These are phyloP conservation scores for Nothobranchius furzeri DNA, from an alignment of 2,113 vertebrate species.

Conservation along the genomic window DNA sequence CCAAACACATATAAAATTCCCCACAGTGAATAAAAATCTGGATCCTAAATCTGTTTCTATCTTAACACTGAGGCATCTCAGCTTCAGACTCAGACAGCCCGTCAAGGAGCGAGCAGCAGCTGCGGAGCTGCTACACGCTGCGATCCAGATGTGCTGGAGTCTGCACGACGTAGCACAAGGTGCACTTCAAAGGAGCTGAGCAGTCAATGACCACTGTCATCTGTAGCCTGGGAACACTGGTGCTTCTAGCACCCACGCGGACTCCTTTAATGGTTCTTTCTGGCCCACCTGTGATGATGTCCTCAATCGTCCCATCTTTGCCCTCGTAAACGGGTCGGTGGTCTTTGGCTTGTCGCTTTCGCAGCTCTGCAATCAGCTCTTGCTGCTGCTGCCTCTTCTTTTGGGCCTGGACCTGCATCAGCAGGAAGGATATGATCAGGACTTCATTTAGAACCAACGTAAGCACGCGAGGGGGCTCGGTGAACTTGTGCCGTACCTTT, in stretches of 20 bases:
- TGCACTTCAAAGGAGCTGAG: constrained; percentile 72
- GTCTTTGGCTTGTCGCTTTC: constrained; percentile 91
- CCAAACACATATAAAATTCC: too few species aligned
- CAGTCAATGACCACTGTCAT: constrained; percentile 77
- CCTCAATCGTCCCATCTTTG: constrained; percentile 96
- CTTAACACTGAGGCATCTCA: constrained; percentile 6
- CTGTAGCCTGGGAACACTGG: constrained; percentile 42
- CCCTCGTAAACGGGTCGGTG: constrained; percentile 95
- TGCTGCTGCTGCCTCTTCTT: constrained; percentile 92
- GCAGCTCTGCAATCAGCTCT: constrained; percentile 92
- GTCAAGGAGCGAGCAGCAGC: constrained; percentile 17
- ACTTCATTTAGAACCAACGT: constrained; percentile 40
- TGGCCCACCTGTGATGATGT: constrained; percentile 94
- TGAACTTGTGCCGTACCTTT: constrained; percentile 80
- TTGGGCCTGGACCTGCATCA: constrained; percentile 79
- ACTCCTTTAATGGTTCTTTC: constrained; percentile 30
- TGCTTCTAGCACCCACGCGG: constrained; percentile 26
- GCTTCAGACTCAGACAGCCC: constrained; percentile 18
- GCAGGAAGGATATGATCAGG: constrained; percentile 15
- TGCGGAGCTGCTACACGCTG: constrained; percentile 38
- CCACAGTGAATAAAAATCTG: neutral
- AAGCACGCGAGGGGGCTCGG: constrained; percentile 26
- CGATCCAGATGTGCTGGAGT: constrained; percentile 59
- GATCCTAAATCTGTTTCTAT: neutral
- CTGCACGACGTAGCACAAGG: constrained; percentile 76